Percentiles rank a stretch among this genome's conserved stretches.
These are phyloP conservation scores for Neelides sp. DNA, from an alignment of 1,140 invertebrate genomes.

Conservation along the genomic window DNA sequence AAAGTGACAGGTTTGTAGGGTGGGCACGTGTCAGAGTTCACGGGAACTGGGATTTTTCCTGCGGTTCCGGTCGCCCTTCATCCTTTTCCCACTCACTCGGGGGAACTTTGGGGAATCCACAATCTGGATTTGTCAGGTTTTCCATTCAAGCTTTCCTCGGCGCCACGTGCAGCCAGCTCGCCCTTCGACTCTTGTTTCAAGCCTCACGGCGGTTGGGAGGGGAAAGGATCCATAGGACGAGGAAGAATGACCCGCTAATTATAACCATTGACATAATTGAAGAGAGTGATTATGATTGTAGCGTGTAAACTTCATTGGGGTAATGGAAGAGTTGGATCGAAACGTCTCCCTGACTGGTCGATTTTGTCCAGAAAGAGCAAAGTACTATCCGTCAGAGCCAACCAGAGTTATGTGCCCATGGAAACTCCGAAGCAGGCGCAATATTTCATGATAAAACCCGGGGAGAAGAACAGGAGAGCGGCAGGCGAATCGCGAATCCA, in stretches of 20 bases:
- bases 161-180: conserved; percentile 4
- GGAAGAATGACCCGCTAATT: no score
- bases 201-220: no score
- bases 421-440: conserved; percentile 29
- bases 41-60: neutral
- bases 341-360: conserved; percentile 27
- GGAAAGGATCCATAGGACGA: no score
- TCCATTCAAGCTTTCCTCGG: conserved; percentile 14
- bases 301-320: neutral
- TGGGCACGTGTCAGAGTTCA: conserved; percentile 29
- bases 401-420: conserved; percentile 29
- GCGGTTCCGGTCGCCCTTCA: neutral
- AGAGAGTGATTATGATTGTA: no score
- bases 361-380: conserved; percentile 28
- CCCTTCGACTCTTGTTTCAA: no score
- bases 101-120: no score
- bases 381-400: conserved; percentile 29
- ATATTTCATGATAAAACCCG: conserved; percentile 29
- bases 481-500: conserved; percentile 22
- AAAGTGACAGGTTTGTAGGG: conserved; percentile 17
- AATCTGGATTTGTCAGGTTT: conserved; percentile 21
- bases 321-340: conserved; percentile 22
- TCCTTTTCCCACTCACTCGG: no score
- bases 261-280: no score
- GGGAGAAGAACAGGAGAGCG: conserved; percentile 7